These are phyloP conservation scores for Oligia latruncula DNA, from an alignment of 2,888 invertebrate species.

Conservation along the genomic window DNA sequence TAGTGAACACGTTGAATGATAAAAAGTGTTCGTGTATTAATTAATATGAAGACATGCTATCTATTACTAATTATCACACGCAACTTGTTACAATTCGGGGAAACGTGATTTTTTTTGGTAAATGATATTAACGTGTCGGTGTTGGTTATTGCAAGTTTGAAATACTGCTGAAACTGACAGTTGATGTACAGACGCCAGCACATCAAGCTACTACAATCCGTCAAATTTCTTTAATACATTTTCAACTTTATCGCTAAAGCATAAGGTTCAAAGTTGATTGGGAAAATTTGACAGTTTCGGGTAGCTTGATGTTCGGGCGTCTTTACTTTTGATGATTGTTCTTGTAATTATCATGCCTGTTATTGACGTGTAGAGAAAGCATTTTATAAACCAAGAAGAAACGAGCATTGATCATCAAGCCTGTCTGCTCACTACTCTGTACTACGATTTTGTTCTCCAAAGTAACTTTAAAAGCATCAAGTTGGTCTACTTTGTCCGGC, in stretches of 20 bases:
- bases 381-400: not conserved
- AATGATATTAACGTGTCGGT: constrained; percentile 24
- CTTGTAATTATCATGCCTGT: not conserved
- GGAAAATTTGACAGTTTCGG: no score
- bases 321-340: not conserved
- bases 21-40: constrained; percentile 38
- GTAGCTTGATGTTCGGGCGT: no score
- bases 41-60: constrained; percentile 43
- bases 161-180: constrained; percentile 11
- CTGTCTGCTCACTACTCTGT: not conserved
- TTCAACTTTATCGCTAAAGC: no score
- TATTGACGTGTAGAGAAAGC: not conserved
- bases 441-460: not conserved
- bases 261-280: no score
- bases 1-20: constrained; percentile 24
- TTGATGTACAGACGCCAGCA: no score
- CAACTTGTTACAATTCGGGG: constrained; percentile 24
- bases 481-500: not conserved
- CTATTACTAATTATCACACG: constrained; percentile 59
- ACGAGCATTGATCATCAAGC: not conserved
- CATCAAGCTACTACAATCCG: no score
- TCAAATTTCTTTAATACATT: no score
- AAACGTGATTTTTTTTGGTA: constrained; percentile 26
- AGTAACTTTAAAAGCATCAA: not conserved
- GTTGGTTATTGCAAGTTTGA: constrained; percentile 25